These are phyloP conservation scores for Azemiops feae DNA, from an alignment of 2,113 vertebrate species.

Conservation along the genomic window DNA sequence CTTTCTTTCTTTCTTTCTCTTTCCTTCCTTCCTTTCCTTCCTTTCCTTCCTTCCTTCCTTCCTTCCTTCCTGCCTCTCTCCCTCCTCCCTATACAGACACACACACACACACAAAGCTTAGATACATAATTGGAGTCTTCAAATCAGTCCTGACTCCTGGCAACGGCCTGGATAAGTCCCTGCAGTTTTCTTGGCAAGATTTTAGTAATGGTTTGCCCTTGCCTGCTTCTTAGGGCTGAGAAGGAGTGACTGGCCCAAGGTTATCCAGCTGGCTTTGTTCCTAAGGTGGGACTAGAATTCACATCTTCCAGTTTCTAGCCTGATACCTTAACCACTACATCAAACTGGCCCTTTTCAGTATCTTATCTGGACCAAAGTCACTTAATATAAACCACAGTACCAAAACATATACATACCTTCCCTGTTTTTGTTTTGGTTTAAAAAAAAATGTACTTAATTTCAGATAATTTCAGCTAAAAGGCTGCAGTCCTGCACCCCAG, in stretches of 20 bases:
- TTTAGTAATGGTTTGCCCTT: background rate
- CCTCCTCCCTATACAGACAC: background rate
- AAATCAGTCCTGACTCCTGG: background rate
- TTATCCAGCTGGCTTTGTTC: background rate
- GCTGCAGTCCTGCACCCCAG: background rate
- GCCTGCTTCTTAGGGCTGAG: background rate
- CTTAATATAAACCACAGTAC: constrained; percentile 70
- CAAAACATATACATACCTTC: background rate
- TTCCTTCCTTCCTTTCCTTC: too few species aligned
- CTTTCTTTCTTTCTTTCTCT: too few species aligned
- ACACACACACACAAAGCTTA: too few species aligned
- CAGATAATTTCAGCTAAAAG: background rate
- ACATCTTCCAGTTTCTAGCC: background rate
- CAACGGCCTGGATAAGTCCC: background rate
- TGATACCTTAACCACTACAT: background rate
- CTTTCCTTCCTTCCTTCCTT: background rate
- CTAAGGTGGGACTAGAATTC: background rate
- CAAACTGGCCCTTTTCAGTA: constrained; percentile 47
- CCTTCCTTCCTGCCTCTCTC: too few species aligned
- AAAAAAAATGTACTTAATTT: background rate
- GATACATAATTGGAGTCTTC: background rate
- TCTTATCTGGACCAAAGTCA: constrained; percentile 69
- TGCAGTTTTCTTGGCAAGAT: background rate
- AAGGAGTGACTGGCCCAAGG: background rate
- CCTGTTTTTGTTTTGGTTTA: background rate